Evolutionary conservation across 2,888 invertebrate species (phyloP), one percentile per base, ranked within the genome.

Genomic region (Marasmarcha lunaedactyla): DNA sequence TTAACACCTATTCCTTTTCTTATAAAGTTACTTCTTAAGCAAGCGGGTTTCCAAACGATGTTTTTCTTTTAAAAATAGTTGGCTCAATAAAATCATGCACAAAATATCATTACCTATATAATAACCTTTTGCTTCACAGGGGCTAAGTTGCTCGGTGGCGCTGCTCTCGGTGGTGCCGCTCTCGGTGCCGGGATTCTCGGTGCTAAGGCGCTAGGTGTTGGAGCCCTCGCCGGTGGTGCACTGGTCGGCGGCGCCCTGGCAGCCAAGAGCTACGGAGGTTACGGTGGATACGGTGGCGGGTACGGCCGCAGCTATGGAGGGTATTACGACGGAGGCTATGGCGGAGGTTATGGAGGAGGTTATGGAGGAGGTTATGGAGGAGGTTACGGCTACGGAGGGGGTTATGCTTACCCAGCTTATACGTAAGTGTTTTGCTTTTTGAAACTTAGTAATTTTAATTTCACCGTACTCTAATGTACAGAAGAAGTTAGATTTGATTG

Each of bases 181-280:
- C 37, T 63, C 1, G 64, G 59, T 1, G 56, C 53, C 2, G 63
- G 60, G n/a, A 46, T 51, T 2, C 39, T 60, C 3, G 66, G 71
- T 2, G 62, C 58, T 7, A 20, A 20, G 20, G 20, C 7, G 4
- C 20, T 20, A 5, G 20, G 20, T 5, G 30, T 3, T 0, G 69
- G 67, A 1, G 55, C 57, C 1, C 44, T 72, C 1, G 73, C 69
- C 9, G 71, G 63, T 3, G 73, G 72, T 10, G 42, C 66, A 0
- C 44, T 78, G 2, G 77, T 77, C 1, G 73, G 71, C 2, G 77
- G 76, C 27, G 50, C 66, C 11, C 11, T 44, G 1, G 79, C 79
- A 0, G 76, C 71, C 1, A 25, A 78, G 5, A 74, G 57, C 20
- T 45, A 47, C 14, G 43, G 26, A 15, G 42, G 45, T 13, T 36